Percentiles rank a stretch among this genome's conserved stretches.
Conservation (phyloP, 2,113 vertebrate species). For the Acrocephalus arundinaceus region DNA sequence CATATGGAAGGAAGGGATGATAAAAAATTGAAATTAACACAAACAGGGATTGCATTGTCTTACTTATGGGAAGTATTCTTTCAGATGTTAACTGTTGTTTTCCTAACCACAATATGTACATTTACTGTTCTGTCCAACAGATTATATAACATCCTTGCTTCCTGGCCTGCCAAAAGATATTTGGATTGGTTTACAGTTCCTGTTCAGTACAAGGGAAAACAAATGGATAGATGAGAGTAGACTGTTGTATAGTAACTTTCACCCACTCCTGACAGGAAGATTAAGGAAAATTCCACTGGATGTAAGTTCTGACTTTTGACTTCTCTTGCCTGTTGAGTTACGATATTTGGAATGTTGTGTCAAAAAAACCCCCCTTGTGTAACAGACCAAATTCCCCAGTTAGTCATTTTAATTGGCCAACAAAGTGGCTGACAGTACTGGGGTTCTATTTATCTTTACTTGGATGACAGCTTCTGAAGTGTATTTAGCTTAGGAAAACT, state of each 20-base stretch:
- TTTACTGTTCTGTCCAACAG: constrained; percentile 70
- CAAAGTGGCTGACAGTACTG: not conserved
- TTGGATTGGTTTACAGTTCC: constrained; percentile 89
- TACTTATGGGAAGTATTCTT: not conserved
- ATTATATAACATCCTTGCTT: constrained; percentile 89
- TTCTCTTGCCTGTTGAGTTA: not conserved
- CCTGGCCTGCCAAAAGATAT: constrained; percentile 63
- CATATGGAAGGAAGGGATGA: not conserved
- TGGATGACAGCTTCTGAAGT: not conserved
- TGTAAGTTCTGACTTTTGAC: constrained; percentile 73
- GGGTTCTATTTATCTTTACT: not conserved
- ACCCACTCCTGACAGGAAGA: constrained; percentile 83
- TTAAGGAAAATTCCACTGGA: constrained; percentile 70
- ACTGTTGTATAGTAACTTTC: constrained; percentile 84
- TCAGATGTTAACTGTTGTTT: not conserved
- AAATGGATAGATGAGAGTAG: constrained; percentile 82
- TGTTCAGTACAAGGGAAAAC: constrained; percentile 32
- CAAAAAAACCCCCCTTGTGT: rapidly evolving
- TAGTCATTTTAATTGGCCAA: not conserved
- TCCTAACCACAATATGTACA: not conserved
- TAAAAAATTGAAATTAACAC: not conserved
- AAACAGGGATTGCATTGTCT: not conserved
- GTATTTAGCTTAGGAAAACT: not conserved
- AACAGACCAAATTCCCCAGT: not conserved
- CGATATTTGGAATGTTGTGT: not conserved